Percentiles rank a stretch among this genome's conserved stretches.
Evolutionary conservation across 2,888 invertebrate species (phyloP).

Genomic region (Drosophila antonietae): DNA sequence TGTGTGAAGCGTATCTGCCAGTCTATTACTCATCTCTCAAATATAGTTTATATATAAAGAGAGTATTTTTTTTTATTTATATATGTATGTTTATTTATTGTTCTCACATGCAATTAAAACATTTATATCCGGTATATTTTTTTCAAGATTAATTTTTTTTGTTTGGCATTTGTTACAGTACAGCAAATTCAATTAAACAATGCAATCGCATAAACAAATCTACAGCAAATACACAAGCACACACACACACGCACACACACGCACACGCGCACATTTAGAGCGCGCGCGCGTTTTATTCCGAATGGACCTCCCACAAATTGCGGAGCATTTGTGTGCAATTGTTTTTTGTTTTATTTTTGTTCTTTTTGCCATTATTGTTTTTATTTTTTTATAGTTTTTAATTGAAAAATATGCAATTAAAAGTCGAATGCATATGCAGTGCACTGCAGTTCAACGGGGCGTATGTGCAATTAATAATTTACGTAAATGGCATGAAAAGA

Average conservation of each 20-base stretch:
- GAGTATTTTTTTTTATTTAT: neutral
- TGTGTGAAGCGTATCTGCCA: neutral
- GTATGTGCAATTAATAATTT: slow-evolving; percentile 62
- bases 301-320: slow-evolving; percentile 31
- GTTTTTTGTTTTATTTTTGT: slow-evolving; percentile 29
- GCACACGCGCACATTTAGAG: neutral
- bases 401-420: slow-evolving; percentile 76
- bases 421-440: slow-evolving; percentile 52
- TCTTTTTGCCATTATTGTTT: neutral
- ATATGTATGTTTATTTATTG: neutral
- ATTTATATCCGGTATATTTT: slow-evolving; percentile 6
- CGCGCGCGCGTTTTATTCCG: slow-evolving; percentile 2
- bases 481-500: slow-evolving; percentile 10
- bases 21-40: neutral
- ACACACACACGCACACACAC: neutral
- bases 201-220: slow-evolving; percentile 73
- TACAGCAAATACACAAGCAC: slow-evolving; percentile 36
- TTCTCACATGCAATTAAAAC: slow-evolving; percentile 21
- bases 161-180: slow-evolving; percentile 52
- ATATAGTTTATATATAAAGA: neutral
- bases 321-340: slow-evolving; percentile 23
- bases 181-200: slow-evolving; percentile 72
- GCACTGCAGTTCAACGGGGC: slow-evolving; percentile 46
- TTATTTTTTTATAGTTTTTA: slow-evolving; percentile 61
- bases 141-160: slow-evolving; percentile 8